A percentile compares a stretch with the other conserved stretches of the same genome.
These are phyloP conservation scores for Physella acuta DNA, from an alignment of 1,140 invertebrate genomes.

Conservation along the genomic window DNA sequence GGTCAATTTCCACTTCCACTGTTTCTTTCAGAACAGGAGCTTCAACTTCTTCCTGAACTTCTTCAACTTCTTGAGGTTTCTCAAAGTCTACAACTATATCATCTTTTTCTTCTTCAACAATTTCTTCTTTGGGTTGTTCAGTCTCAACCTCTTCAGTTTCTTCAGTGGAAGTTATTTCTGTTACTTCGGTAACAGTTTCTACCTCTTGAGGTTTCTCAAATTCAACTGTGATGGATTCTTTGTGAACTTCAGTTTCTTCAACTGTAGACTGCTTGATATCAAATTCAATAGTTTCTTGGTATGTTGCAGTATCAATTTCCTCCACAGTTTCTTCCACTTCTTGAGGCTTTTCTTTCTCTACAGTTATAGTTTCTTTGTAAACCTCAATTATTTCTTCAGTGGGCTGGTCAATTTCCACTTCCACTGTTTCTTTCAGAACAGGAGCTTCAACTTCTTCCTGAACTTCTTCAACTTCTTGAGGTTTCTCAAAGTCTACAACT, in stretches of 20 bases:
- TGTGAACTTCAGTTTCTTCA: slow-evolving; percentile 1
- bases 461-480: slow-evolving; percentile 11
- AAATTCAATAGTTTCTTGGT: slow-evolving; percentile 8
- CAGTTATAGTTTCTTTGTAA: slow-evolving; percentile 12
- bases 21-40: neutral
- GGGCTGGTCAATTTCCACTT: slow-evolving; percentile 5
- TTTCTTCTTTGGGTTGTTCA: slow-evolving; percentile 14
- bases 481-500: slow-evolving; percentile 19
- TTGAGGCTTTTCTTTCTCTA: slow-evolving; percentile 24
- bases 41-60: slow-evolving; percentile 4
- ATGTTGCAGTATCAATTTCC: slow-evolving; percentile 9
- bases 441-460: slow-evolving; percentile 1
- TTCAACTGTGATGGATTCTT: slow-evolving; percentile 12
- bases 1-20: neutral
- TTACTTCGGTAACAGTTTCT: slow-evolving; percentile 9
- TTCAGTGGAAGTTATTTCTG: slow-evolving; percentile 8
- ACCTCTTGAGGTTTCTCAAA: slow-evolving; percentile 19
- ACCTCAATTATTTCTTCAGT: slow-evolving; percentile 10
- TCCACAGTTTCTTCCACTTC: slow-evolving; percentile 10
- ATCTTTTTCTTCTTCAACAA: slow-evolving; percentile 14
- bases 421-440: neutral
- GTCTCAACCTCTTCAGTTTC: neutral
- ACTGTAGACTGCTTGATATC: slow-evolving; percentile 14
- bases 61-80: slow-evolving; percentile 18
- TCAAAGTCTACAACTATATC: slow-evolving; percentile 17